Base-by-base conservation (phyloP, 2,888 invertebrate species). In the Lissocephala sabroskyi region DNA sequence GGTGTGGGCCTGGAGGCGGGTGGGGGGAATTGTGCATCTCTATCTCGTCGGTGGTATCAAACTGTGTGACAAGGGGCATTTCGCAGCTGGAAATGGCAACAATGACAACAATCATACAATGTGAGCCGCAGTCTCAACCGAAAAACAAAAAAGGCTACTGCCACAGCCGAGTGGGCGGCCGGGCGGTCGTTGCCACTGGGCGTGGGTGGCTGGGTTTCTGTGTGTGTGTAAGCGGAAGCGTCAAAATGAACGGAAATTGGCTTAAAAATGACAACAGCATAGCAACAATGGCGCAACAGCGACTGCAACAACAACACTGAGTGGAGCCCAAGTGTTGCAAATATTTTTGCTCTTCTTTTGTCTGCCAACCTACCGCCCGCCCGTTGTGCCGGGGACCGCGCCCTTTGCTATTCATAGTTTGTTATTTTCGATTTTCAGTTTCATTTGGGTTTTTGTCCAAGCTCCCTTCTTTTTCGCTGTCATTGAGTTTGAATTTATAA, bases 231-330 rank as follows among this genome's bases (percentile, higher is more conserved):
- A 42, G n/a, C 71, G 77, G 77, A 74, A 67, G 67, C 65, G 67
- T 67, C 74, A 71, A 74, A 74, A 76, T 67, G 71, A 71, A 74
- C 74, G 74, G 74, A 74, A 76, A 74, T 74, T 74, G 74, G 74
- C 77, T 74, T 76, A 74, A 76, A 74, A 76, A 74, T 65, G 74
- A 71, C 74, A 76, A 71, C 58, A 62, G 57, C 53, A 56, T 39
- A 49, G 48, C 45, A 23, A 44, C 45, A 59, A 40, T 10, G 32
- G 39, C 43, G 9, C 49, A 62, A 52, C 56, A 48, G 49, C 44
- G 35, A 54, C 58, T 45, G 52, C 42, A 56, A 56, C 49, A 56
- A 35, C 35, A 37, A 37, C 17, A 33, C n/a, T 16, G 29, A 45
- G 30, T 37, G 17, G 9, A 11, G 5, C 29, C 28, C 53, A 55